phyloP scores from a whole-genome alignment of 2,113 vertebrate genomes.

The Morphnarchus princeps region DNA sequence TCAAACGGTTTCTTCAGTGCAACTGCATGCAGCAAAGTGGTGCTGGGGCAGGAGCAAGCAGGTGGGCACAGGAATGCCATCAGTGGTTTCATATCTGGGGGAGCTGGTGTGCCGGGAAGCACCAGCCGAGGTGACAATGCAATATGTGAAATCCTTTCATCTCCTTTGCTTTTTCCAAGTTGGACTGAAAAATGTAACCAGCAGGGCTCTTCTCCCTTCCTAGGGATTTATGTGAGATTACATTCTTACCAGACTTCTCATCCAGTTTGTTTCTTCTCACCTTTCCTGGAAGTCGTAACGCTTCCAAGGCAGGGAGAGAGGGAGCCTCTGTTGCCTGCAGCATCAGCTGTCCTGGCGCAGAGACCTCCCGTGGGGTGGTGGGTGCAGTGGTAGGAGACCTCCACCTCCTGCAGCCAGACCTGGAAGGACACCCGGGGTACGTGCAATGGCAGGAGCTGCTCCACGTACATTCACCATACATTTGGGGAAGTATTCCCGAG shows the following conservation, averaged over 20 bases:
- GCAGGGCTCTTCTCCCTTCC: not conserved
- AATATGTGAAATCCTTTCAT: fast-evolving
- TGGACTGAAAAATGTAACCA: not conserved
- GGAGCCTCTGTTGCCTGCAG: not conserved
- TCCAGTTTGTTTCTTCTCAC: not conserved
- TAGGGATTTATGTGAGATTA: not conserved
- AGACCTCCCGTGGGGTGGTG: fast-evolving
- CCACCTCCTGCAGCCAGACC: not conserved
- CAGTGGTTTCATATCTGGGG: fast-evolving
- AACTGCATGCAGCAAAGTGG: fast-evolving
- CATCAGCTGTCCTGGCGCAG: fast-evolving
- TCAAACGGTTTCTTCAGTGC: fast-evolving
- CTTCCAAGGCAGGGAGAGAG: not conserved
- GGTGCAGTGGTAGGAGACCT: too few relatives aligned
- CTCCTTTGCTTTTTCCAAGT: not conserved
- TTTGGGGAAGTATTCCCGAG: fast-evolving
- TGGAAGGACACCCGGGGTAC: fast-evolving
- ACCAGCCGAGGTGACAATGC: not conserved
- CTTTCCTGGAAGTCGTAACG: fast-evolving
- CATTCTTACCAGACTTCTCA: not conserved
- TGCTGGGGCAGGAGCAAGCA: not conserved
- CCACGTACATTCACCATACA: fast-evolving
- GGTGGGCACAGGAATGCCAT: fast-evolving
- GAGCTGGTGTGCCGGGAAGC: fast-evolving
- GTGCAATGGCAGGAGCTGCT: not conserved